Conservation (phyloP, 2,888 invertebrate species). For the Thereva nobilitata region DNA sequence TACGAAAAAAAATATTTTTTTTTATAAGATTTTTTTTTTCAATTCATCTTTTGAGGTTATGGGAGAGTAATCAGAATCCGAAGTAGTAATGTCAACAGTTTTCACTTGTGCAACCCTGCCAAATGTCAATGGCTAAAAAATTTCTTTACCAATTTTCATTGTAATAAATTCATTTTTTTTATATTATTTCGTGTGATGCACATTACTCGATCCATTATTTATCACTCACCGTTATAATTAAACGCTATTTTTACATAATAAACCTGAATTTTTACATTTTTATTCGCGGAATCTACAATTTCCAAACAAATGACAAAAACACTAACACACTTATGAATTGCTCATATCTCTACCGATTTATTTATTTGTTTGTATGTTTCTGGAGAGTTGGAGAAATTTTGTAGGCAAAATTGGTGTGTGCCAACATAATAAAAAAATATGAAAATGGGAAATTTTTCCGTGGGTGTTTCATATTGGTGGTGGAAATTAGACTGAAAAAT, state of each 20-base stretch:
- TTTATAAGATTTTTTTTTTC: neutral
- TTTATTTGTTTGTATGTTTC: no score
- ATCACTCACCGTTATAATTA: slow-evolving; percentile 37
- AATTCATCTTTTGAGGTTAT: slow-evolving; percentile 30
- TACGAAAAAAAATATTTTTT: slow-evolving; percentile 14
- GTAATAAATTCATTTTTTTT: neutral
- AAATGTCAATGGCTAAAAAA: neutral
- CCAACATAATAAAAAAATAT: no score
- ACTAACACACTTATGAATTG: slow-evolving; percentile 9
- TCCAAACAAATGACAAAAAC: slow-evolving; percentile 30
- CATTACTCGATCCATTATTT: no score
- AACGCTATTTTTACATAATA: slow-evolving; percentile 34
- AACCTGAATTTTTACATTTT: slow-evolving; percentile 36
- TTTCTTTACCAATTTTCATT: neutral
- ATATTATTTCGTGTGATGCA: neutral
- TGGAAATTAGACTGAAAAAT: no score
- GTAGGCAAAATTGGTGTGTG: no score
- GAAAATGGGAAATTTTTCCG: no score
- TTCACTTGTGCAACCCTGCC: slow-evolving; percentile 19
- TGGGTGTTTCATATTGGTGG: no score
- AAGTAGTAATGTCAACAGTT: slow-evolving; percentile 30
- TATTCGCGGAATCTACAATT: slow-evolving; percentile 22
- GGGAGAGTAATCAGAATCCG: slow-evolving; percentile 23
- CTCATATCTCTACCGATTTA: slow-evolving; percentile 7
- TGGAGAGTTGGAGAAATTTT: no score